Percentiles rank a stretch among this genome's conserved stretches.
These are phyloP conservation scores for Siniperca scherzeri DNA, from an alignment of 2,797 vertebrate species.

Conservation along the genomic window DNA sequence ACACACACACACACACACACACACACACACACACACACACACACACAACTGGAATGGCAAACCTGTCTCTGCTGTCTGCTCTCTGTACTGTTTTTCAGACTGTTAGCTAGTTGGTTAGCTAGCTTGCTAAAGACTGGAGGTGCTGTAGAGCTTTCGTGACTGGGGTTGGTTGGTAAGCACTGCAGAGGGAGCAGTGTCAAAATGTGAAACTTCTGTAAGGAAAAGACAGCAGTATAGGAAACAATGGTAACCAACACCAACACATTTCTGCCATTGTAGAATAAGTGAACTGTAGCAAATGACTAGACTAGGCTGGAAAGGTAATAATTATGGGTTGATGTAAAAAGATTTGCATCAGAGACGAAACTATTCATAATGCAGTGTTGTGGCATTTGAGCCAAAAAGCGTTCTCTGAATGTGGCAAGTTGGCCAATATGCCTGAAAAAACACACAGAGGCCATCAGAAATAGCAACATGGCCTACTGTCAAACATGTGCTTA, in stretches of 20 bases:
- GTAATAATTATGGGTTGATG: constrained; percentile 20
- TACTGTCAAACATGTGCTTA: neutral
- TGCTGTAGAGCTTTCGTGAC: constrained; percentile 14
- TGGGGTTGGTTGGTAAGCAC: constrained; percentile 2
- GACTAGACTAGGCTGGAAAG: neutral
- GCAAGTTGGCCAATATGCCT: neutral
- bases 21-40: neutral
- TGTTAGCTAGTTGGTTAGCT: constrained; percentile 9
- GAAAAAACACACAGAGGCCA: neutral
- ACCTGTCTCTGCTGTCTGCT: neutral
- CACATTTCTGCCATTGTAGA: constrained; percentile 4
- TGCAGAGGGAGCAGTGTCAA: neutral
- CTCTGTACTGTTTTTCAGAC: neutral
- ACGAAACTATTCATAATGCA: constrained; percentile 14
- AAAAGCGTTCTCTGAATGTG: constrained; percentile 6
- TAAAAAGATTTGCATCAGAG: constrained; percentile 16
- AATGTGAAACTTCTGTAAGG: neutral
- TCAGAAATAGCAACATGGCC: neutral
- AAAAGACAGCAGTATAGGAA: constrained; percentile 1
- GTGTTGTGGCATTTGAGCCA: constrained; percentile 14
- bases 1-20: neutral
- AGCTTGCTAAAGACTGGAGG: constrained; percentile 12
- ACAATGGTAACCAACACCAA: neutral
- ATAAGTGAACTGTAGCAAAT: constrained; percentile 17
- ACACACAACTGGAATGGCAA: constrained; percentile 8